A percentile compares a stretch with the other conserved stretches of the same genome.
phyloP scores from a whole-genome alignment of 2,113 vertebrate genomes.

The Psophia crepitans region DNA sequence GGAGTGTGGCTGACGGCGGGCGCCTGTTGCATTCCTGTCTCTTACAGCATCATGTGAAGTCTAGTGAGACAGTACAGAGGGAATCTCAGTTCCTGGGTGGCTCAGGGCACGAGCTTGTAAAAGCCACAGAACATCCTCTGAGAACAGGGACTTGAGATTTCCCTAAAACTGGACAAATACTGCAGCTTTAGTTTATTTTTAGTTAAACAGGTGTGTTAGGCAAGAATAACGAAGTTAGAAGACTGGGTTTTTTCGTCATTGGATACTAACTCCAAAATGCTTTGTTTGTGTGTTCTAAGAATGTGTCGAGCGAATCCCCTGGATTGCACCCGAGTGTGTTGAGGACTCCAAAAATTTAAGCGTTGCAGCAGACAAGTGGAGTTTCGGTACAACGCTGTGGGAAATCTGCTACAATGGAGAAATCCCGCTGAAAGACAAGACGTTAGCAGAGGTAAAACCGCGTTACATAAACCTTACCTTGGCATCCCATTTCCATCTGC shows the following conservation, averaged over 20 bases:
- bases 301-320: slow-evolving; percentile 91
- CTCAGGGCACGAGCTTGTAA: neutral
- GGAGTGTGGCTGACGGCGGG: neutral
- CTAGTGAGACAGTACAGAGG: neutral
- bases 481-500: neutral
- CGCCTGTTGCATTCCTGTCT: neutral
- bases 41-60: neutral
- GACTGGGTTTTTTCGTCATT: neutral
- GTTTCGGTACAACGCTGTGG: slow-evolving; percentile 97
- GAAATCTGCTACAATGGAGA: slow-evolving; percentile 98
- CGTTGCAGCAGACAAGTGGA: slow-evolving; percentile 95
- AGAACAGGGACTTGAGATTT: neutral
- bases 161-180: neutral
- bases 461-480: neutral
- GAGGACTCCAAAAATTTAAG: slow-evolving; percentile 82
- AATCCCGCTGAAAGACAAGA: slow-evolving; percentile 94
- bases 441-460: slow-evolving; percentile 86
- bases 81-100: neutral
- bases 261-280: neutral
- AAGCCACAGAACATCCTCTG: neutral
- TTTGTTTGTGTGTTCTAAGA: slow-evolving; percentile 70
- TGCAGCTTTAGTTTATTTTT: neutral
- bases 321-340: slow-evolving; percentile 96
- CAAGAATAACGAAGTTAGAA: neutral
- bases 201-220: neutral